A percentile compares a stretch with the other conserved stretches of the same genome.
phyloP scores from a whole-genome alignment of 2,113 vertebrate genomes.

The Narcine bancroftii region DNA sequence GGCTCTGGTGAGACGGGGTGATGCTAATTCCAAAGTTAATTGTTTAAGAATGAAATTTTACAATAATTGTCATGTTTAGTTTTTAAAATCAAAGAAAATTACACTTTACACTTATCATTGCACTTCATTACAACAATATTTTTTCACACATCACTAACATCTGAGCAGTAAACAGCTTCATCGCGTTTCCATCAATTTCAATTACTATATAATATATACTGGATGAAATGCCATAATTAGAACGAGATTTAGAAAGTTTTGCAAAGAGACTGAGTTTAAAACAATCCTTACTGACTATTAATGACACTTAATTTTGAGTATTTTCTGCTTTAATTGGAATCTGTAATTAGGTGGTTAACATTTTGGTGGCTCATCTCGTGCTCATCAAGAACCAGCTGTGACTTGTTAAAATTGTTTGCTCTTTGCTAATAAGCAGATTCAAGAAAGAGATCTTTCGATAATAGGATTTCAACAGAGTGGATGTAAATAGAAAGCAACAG shows the following conservation, averaged over 20 bases:
- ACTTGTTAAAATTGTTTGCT: slow-evolving; percentile 22
- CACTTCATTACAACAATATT: background rate
- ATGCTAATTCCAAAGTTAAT: background rate
- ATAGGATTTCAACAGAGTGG: background rate
- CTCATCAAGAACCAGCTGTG: slow-evolving; percentile 15
- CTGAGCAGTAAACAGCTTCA: background rate
- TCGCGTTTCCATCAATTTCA: background rate
- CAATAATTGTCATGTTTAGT: background rate
- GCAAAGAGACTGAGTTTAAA: slow-evolving; percentile 12
- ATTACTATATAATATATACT: background rate
- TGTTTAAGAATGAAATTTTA: background rate
- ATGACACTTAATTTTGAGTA: background rate
- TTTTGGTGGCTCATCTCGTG: slow-evolving; percentile 25
- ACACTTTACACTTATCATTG: background rate
- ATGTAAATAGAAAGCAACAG: background rate
- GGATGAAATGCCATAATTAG: background rate
- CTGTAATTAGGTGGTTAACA: slow-evolving; percentile 22
- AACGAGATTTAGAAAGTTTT: background rate
- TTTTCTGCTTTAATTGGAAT: slow-evolving; percentile 7
- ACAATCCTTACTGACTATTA: background rate
- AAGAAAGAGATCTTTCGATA: slow-evolving; percentile 5
- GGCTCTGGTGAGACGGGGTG: background rate
- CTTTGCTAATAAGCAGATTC: slow-evolving; percentile 22
- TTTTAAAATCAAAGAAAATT: background rate
- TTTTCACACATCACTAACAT: background rate